Conservation (phyloP, 2,888 invertebrate species). For the Drosophila tanythrix region DNA sequence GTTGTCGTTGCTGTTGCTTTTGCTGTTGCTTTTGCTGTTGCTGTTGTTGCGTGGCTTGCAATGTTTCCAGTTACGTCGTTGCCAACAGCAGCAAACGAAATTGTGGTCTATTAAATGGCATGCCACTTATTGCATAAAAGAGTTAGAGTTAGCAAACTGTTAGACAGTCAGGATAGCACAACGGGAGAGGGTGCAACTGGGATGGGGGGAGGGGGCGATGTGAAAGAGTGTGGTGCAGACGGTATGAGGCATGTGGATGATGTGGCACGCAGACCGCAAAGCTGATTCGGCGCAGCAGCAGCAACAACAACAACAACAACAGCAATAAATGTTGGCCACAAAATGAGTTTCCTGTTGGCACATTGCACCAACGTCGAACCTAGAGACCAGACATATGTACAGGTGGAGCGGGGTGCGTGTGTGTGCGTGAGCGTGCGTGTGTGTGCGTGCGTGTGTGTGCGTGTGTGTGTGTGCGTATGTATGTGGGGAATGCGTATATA, state of each 20-base stretch:
- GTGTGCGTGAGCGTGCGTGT: no score
- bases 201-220: background rate
- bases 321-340: conserved; percentile 43
- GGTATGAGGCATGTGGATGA: background rate
- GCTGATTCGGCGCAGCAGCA: conserved; percentile 20
- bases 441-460: background rate
- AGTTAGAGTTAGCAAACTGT: conserved; percentile 8
- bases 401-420: background rate
- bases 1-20: conserved; percentile 4
- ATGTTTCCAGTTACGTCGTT: conserved; percentile 29
- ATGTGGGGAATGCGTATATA: background rate
- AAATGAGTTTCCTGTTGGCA: conserved; percentile 48
- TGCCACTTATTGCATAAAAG: conserved; percentile 66
- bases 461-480: background rate
- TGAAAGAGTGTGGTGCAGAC: background rate
- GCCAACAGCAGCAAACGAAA: conserved; percentile 55
- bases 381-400: background rate
- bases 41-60: conserved; percentile 33
- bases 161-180: background rate
- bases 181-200: background rate
- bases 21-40: conserved; percentile 2
- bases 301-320: conserved; percentile 26
- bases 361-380: conserved; percentile 11
- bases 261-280: conserved; percentile 34
- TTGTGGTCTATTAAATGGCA: conserved; percentile 68